Evolutionary conservation across 2,888 invertebrate genomes (phyloP).

Genomic region (Seladonia tumulorum): DNA sequence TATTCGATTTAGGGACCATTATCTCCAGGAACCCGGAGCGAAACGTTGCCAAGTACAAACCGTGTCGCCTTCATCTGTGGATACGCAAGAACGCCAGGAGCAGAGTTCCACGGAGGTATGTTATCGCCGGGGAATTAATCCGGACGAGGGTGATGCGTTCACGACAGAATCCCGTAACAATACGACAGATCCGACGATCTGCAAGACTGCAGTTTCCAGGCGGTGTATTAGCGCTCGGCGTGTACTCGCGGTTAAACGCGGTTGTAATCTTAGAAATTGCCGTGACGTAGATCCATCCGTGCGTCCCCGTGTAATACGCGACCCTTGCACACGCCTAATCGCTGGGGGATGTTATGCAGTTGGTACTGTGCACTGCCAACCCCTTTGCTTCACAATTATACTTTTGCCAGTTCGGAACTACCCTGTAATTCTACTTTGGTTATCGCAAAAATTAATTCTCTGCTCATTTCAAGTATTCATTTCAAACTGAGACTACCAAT

Average conservation of each 20-base stretch:
- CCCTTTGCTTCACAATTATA: not conserved
- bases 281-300: conserved; percentile 57
- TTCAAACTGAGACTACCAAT: too few species aligned
- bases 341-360: not conserved
- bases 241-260: conserved; percentile 69
- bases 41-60: not conserved
- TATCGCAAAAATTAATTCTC: not conserved
- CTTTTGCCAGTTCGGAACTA: not conserved
- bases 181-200: conserved; percentile 66
- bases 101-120: conserved; percentile 45
- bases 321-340: conserved; percentile 31
- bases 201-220: conserved; percentile 58
- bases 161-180: conserved; percentile 64
- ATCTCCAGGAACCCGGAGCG: not conserved
- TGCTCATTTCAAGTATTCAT: too few species aligned
- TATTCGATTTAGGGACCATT: not conserved
- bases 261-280: conserved; percentile 72
- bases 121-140: conserved; percentile 64
- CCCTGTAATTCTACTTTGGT: too few species aligned
- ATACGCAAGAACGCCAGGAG: conserved; percentile 23
- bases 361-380: not conserved
- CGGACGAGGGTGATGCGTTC: conserved; percentile 50
- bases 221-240: conserved; percentile 54
- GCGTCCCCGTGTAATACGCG: conserved; percentile 50
- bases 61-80: not conserved